phyloP scores from a whole-genome alignment of 1,140 invertebrate species.

The Akabosia matsudoensis region DNA sequence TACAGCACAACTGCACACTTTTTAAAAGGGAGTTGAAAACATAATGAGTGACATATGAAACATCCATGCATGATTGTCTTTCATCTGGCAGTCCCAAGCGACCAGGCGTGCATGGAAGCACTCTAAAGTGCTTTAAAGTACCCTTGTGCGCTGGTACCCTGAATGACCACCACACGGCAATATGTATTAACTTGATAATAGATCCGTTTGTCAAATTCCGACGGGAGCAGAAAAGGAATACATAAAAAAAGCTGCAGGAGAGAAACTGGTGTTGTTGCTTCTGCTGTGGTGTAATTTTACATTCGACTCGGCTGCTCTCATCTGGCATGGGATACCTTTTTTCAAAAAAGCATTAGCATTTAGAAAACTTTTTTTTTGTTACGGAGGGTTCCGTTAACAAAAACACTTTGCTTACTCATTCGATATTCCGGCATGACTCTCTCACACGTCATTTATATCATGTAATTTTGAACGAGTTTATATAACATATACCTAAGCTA shows the following conservation, averaged over 20 bases:
- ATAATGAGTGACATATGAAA: neutral
- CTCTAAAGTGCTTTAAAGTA: no score
- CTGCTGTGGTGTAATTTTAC: constrained; percentile 18
- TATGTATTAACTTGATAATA: no score
- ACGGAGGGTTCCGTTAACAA: neutral
- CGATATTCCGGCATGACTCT: constrained; percentile 6
- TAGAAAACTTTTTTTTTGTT: constrained; percentile 22
- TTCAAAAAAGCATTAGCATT: constrained; percentile 25
- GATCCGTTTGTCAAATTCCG: neutral
- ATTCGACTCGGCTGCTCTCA: neutral
- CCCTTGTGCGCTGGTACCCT: no score
- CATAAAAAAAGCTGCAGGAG: neutral
- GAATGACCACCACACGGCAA: no score
- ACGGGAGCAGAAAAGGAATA: neutral
- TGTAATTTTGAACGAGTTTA: neutral
- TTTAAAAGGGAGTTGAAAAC: no score
- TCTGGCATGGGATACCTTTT: constrained; percentile 16
- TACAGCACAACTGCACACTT: no score
- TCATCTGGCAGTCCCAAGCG: neutral
- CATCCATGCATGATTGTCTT: neutral
- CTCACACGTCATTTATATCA: neutral
- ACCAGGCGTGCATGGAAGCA: no score
- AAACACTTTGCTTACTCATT: constrained; percentile 16
- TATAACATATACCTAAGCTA: neutral
- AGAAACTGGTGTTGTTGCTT: neutral